A percentile compares a stretch with the other conserved stretches of the same genome.
Evolutionary conservation across 2,113 vertebrate genomes (phyloP).

Genomic region (Sceloporus tristichus): DNA sequence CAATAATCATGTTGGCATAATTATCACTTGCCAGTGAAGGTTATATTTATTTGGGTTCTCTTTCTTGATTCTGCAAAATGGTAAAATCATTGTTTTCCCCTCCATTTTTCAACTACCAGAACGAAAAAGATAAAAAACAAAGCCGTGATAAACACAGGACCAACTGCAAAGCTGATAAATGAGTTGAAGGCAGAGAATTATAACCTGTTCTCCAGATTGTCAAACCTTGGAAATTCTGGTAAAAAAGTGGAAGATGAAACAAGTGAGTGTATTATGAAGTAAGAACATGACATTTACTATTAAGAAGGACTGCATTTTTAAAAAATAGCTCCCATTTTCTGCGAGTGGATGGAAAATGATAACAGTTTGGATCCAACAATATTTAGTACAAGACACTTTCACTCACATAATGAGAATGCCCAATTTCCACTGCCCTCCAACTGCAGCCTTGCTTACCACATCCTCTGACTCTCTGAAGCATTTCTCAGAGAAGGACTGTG

Average conservation of each 20-base stretch:
- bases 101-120: slow-evolving; percentile 64
- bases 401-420: no score
- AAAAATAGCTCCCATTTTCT: not conserved
- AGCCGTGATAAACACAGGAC: slow-evolving; percentile 87
- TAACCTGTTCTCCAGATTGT: slow-evolving; percentile 76
- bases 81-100: not conserved
- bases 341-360: not conserved
- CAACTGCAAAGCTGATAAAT: slow-evolving; percentile 82
- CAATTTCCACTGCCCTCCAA: not conserved
- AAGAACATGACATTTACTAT: not conserved
- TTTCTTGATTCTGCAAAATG: not conserved
- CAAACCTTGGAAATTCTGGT: slow-evolving; percentile 78
- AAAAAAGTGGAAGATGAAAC: slow-evolving; percentile 79
- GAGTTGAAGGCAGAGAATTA: slow-evolving; percentile 84
- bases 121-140: slow-evolving; percentile 89
- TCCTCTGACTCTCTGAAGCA: not conserved
- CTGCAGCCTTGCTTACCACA: not conserved
- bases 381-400: not conserved
- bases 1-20: not conserved
- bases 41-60: not conserved
- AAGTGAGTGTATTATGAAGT: slow-evolving; percentile 63
- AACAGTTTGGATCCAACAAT: not conserved
- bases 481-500: not conserved
- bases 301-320: not conserved
- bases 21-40: not conserved